These are phyloP conservation scores for Periophthalmus magnuspinnatus DNA, from an alignment of 2,797 vertebrate species.

Conservation along the genomic window DNA sequence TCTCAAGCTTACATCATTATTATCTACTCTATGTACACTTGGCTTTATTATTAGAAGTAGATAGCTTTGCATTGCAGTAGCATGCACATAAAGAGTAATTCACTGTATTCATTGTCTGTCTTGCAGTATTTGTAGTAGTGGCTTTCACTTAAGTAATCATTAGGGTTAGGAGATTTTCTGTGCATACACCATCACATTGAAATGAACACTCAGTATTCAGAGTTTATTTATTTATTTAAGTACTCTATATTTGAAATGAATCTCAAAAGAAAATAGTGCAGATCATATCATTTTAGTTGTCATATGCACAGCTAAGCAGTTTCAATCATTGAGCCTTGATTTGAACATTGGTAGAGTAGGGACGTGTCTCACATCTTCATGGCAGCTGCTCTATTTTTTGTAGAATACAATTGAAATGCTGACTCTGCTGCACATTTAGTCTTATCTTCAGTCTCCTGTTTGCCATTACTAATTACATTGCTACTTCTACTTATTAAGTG, in stretches of 20 bases:
- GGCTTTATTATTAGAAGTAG: background rate
- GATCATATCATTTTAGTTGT: background rate
- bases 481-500: background rate
- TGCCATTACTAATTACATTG: background rate
- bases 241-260: too few species aligned
- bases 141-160: too few species aligned
- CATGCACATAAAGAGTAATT: too few species aligned
- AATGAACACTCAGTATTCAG: background rate
- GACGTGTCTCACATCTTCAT: background rate
- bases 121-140: too few species aligned
- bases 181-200: background rate
- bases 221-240: too few species aligned
- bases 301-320: background rate
- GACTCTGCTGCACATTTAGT: background rate
- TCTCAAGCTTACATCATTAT: slow-evolving; percentile 23
- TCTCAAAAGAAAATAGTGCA: background rate
- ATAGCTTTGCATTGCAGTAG: background rate
- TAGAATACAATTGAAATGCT: background rate
- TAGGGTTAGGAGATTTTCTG: background rate
- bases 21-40: background rate
- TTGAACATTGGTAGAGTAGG: background rate
- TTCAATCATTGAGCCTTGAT: background rate
- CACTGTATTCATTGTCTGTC: too few species aligned
- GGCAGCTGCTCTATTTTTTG: background rate
- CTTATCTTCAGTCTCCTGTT: background rate